Evolutionary conservation across 1,140 invertebrate species (phyloP).

Genomic region (Scylla paramamosain): DNA sequence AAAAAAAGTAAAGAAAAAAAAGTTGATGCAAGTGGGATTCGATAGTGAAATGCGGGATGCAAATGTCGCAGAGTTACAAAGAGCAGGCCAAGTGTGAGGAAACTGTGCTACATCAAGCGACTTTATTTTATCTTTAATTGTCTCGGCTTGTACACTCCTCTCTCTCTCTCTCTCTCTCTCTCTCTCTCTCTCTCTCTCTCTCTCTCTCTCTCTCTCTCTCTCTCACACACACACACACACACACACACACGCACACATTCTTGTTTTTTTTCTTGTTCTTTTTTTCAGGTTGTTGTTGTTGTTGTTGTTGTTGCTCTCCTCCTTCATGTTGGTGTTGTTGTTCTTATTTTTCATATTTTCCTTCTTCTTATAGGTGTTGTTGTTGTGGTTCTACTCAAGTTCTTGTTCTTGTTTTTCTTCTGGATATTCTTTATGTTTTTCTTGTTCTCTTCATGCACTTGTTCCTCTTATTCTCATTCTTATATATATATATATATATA

Average conservation of each 20-base stretch:
- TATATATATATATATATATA: too few relatives aligned
- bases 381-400: too few relatives aligned
- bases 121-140: not conserved
- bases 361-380: too few relatives aligned
- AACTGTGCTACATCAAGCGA: not conserved
- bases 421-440: too few relatives aligned
- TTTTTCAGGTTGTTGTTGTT: too few relatives aligned
- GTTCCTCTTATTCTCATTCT: too few relatives aligned
- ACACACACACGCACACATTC: not conserved
- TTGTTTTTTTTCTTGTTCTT: not conserved
- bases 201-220: not conserved
- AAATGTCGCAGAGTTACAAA: not conserved
- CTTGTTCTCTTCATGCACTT: too few relatives aligned
- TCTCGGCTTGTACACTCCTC: not conserved
- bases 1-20: not conserved
- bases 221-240: not conserved
- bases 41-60: not conserved
- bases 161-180: slow-evolving; percentile 42
- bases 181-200: not conserved
- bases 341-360: too few relatives aligned
- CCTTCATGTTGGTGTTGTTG: too few relatives aligned
- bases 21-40: not conserved
- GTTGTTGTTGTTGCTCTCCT: too few relatives aligned
- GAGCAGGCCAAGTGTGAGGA: not conserved
- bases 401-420: too few relatives aligned